Evolutionary conservation across 2,113 vertebrate species (phyloP), one percentile per base, ranked within the genome.

Genomic region (Plectropomus leopardus): DNA sequence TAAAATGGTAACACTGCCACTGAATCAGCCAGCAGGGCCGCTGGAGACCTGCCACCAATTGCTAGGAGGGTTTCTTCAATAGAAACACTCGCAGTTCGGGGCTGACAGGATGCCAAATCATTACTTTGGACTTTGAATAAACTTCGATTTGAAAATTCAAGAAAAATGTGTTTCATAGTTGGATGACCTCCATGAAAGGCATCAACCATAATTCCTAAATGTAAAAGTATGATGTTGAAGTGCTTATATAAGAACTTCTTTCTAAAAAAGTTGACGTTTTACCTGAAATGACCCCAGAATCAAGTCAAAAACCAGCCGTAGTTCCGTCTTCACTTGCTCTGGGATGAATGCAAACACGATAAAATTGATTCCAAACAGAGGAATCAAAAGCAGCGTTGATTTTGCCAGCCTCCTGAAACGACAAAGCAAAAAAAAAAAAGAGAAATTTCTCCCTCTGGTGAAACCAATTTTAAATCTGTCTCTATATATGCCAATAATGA

Each of bases 331-430:
- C 55, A 97, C 95, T 76, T 97, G 95, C 85, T 98, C 97, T 0
- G 98, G 98, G 83, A 98, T 98, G 94, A 98, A 98, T 69, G 96
- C 97, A 58, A 99, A 99, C 86, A 98, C 94, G 53, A 97, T 96
- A 78, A 98, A 99, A 89, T 99, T 98, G 23, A 97, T 95, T 15
- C 98, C 98, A 53, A 99, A 99, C 40, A 99, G 95, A 15, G 98
- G 98, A 80, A 99, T 99, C 91, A 99, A 90, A 74, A 99, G 96
- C 77, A 99, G 94, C 0, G 97, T 99, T n/a, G 98, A 99, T 88
- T 98, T 99, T 19, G 98, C 95, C 86, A 99, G 92, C 78, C 98
- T 96, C 96, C 98, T 99, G 93, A 70, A 92, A 89, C 14, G 3
- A 81, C 63, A 76, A 85, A 75, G 54, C 23, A 45, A 17, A 72